Percentiles rank a stretch among this genome's conserved stretches.
Evolutionary conservation across 2,113 vertebrate genomes (phyloP).

Genomic region (Sisor rabdophorus): DNA sequence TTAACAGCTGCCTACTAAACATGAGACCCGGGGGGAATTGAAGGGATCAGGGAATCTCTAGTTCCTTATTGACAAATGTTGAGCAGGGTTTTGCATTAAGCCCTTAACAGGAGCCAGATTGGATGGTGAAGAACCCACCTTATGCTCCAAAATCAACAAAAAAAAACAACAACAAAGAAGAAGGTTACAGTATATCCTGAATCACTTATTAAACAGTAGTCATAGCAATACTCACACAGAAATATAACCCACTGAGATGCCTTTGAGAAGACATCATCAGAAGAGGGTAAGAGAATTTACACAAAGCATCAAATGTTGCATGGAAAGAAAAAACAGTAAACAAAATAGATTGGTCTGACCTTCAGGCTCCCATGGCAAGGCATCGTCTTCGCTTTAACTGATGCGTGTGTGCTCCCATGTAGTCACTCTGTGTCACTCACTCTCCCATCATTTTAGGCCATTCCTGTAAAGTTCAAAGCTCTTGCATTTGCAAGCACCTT

Average conservation of each 20-base stretch:
- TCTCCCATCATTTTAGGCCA: conserved; percentile 63
- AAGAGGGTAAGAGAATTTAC: conserved; percentile 45
- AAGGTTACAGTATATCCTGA: conserved; percentile 38
- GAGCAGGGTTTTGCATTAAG: conserved; percentile 57
- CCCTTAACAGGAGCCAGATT: conserved; percentile 63
- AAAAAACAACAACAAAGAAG: conserved; percentile 53
- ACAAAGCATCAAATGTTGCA: conserved; percentile 69
- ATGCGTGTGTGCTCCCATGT: conserved; percentile 71
- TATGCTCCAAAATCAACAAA: conserved; percentile 60
- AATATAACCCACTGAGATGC: conserved; percentile 53
- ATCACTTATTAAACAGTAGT: conserved; percentile 42
- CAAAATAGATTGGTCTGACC: conserved; percentile 98
- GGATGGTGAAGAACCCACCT: conserved; percentile 70
- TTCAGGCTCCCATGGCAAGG: conserved; percentile 90
- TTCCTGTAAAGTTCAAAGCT: conserved; percentile 99
- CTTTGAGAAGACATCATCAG: conserved; percentile 53
- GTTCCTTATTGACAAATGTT: conserved; percentile 54
- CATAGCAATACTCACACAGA: conserved; percentile 55
- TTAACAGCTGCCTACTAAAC: conserved; percentile 57
- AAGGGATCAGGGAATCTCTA: conserved; percentile 54
- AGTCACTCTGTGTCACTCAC: conserved; percentile 64
- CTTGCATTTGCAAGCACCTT: conserved; percentile 87
- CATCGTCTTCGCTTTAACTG: conserved; percentile 85
- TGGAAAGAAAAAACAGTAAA: conserved; percentile 82
- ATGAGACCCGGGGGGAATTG: conserved; percentile 58